Base-by-base conservation (phyloP, 2,113 vertebrate genomes). In the Arothron firmamentum region DNA sequence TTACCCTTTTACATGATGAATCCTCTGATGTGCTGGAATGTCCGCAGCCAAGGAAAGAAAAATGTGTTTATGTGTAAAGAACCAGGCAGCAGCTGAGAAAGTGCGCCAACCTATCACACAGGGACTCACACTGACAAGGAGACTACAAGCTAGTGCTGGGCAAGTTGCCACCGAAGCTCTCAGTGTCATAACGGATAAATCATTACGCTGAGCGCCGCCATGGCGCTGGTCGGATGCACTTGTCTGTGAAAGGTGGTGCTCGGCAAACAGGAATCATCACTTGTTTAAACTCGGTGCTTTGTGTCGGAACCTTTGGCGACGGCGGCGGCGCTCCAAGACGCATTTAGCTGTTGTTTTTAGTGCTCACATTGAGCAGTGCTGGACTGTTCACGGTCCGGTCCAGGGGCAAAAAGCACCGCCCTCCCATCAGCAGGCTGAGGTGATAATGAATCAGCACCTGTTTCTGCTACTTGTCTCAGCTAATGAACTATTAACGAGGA, bases 101-200 rank as follows among this genome's bases (percentile, higher is more conserved):
- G 45, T 65, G 41, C 62, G 72, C 63, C 49, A 72, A 63, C 57
- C 25, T 50, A 70, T 72, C 75, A 74, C 55, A 20, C 56, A 19
- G 52, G 47, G 57, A 52, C 75, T 55, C 19, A 25, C 67, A 47
- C 28, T 59, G 70, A 76, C 67, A 72, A 69, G 67, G 50, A 62
- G 66, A 62, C 67, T 56, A 61, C 61, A 59, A 56, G 71, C 59
- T 15, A 7, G 65, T 42, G 48, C n/a, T 55, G 79, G 84, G 82
- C 80, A 67, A 52, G 59, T 71, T 79, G 84, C 84, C 80, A 85
- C 71, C 52, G 66, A 83, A 82, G 81, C 84, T 82, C 81, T 85
- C 82, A 79, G 72, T 71, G 76, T 83, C 80, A 80, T 69, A 63
- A 69, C 77, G 69, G 55, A 81, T 83, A 78, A 82, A 85, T 82